Evolutionary conservation across 2,888 invertebrate genomes (phyloP), one percentile per base, ranked within the genome.

Genomic region (Caenorhabditis japonica): DNA sequence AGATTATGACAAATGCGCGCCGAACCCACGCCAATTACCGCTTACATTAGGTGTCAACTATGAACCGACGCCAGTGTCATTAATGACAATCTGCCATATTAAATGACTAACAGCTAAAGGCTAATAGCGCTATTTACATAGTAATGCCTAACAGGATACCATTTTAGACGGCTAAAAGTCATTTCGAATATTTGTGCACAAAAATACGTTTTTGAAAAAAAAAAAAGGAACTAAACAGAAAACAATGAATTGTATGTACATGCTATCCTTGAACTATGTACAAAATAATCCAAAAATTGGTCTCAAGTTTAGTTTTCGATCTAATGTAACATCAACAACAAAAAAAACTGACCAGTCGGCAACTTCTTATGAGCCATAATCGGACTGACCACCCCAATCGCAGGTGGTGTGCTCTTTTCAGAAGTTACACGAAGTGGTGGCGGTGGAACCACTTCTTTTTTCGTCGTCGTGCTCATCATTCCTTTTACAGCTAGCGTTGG

Each of bases 301-400:
- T 51, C 51, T 21, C 36, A 23, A 21, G 51, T n/a, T n/a, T n/a
- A n/a, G 17, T 5, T 1, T 44, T n/a, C 13, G 39, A 21, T 17
- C 25, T 10, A 46, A 38, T 53, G 46, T 34, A 61, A 52, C 51
- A 43, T 51, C 53, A 13, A 12, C 23, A 41, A 33, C n/a, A 51
- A 41, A 17, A 15, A 34, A 19, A 52, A 71, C 59, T 39, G 25
- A 64, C 71, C 58, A 17, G 27, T 36, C 4, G 56, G 38, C 12
- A 64, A 13, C 30, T 77, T 69, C 52, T 73, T 79, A 64, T 75
- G 64, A 36, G 60, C 72, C 64, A 78, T 74, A 91, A 93, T 93
- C 2, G 93, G 93, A 19, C 93, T 92, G 44, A 93, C 92, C 84
- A 93, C 91, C 88, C 92, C 89, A 33, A 89, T 88, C 49, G 85